These are phyloP conservation scores for Merluccius polli DNA, from an alignment of 2,797 vertebrate genomes.

Conservation along the genomic window DNA sequence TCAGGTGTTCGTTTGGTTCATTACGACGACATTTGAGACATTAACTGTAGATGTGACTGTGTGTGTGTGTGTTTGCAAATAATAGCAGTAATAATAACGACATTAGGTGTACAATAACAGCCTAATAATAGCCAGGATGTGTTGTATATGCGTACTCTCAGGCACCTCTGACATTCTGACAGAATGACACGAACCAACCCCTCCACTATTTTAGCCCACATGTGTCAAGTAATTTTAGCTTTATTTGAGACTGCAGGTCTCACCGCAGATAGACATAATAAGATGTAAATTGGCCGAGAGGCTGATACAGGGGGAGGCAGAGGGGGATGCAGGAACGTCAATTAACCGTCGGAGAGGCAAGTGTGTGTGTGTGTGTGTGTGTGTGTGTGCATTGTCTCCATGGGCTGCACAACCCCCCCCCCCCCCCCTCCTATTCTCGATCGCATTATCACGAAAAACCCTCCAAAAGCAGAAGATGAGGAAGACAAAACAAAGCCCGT, in stretches of 20 bases:
- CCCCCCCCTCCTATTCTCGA: background rate
- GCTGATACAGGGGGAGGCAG: slow-evolving; percentile 52
- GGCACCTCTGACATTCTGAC: slow-evolving; percentile 49
- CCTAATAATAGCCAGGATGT: slow-evolving; percentile 13
- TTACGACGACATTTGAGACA: background rate
- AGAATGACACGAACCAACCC: slow-evolving; percentile 33
- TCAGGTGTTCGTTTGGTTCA: background rate
- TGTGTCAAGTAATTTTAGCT: slow-evolving; percentile 61
- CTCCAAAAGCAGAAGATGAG: background rate
- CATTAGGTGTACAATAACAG: background rate
- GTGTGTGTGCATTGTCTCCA: slow-evolving; percentile 17
- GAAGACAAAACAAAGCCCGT: background rate
- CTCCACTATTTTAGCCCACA: slow-evolving; percentile 26
- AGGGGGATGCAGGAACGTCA: slow-evolving; percentile 61
- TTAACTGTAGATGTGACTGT: background rate
- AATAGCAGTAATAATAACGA: background rate
- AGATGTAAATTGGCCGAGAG: slow-evolving; percentile 72
- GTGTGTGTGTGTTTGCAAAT: background rate
- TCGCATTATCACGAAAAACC: background rate
- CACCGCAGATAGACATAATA: slow-evolving; percentile 67
- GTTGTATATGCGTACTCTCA: slow-evolving; percentile 28
- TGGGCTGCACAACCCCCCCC: background rate
- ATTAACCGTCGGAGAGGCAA: slow-evolving; percentile 59
- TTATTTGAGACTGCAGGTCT: slow-evolving; percentile 64
- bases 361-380: slow-evolving; percentile 44